A percentile compares a stretch with the other conserved stretches of the same genome.
Evolutionary conservation across 2,113 vertebrate genomes (phyloP).

Genomic region (Plecturocebus donacophilus): DNA sequence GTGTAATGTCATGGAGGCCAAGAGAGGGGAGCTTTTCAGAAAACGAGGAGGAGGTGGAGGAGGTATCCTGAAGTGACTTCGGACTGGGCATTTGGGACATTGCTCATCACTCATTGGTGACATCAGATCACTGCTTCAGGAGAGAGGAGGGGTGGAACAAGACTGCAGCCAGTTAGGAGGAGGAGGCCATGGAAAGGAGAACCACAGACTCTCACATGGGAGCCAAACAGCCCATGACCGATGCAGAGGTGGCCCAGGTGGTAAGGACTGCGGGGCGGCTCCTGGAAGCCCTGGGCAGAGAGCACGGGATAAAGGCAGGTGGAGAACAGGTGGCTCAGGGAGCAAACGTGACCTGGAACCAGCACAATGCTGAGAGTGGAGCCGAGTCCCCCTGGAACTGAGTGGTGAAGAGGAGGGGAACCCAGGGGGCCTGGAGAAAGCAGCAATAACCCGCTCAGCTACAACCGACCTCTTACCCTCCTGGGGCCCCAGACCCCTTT

Average conservation of each 20-base stretch:
- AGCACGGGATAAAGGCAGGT: neutral
- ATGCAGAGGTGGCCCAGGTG: neutral
- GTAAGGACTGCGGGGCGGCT: neutral
- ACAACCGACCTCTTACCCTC: neutral
- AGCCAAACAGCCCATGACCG: neutral
- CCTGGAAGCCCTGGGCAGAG: neutral
- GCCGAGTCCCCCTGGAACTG: no score
- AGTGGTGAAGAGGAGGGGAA: neutral
- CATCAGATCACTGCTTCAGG: conserved; percentile 26
- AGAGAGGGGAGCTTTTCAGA: conserved; percentile 13
- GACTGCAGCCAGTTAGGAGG: neutral
- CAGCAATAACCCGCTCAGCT: no score
- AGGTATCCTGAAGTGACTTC: conserved; percentile 38
- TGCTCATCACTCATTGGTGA: conserved; percentile 35
- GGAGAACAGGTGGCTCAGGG: neutral
- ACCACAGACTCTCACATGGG: neutral
- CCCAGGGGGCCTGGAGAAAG: neutral
- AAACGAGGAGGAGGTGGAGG: conserved; percentile 24
- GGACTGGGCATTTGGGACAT: conserved; percentile 38
- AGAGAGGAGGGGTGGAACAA: neutral
- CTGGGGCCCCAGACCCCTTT: neutral
- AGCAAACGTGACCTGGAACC: neutral
- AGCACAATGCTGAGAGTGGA: neutral
- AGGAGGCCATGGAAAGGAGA: neutral
- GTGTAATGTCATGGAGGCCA: neutral